Evolutionary conservation across 2,888 invertebrate genomes (phyloP).

Genomic region (Metallyticus violacea): DNA sequence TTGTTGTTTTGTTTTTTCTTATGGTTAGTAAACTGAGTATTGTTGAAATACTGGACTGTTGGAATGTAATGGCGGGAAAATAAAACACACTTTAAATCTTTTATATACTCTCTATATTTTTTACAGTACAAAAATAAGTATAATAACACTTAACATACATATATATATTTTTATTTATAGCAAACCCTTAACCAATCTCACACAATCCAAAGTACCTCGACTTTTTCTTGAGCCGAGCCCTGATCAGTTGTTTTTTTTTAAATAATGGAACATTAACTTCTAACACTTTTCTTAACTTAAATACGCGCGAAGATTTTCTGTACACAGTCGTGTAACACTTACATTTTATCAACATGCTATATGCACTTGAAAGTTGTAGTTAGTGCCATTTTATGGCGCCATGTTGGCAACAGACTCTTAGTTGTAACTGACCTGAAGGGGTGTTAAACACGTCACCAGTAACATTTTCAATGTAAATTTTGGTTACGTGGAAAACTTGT

Average conservation of each 20-base stretch:
- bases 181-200: not conserved
- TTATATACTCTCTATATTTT: not conserved
- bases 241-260: not conserved
- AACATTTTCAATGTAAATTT: not conserved
- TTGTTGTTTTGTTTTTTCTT: too few species aligned
- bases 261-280: not conserved
- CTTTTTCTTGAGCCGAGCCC: not conserved
- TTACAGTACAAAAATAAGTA: not conserved
- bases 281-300: not conserved
- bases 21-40: too few species aligned
- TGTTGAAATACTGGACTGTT: not conserved
- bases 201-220: not conserved
- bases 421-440: not conserved
- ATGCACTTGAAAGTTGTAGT: not conserved
- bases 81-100: not conserved
- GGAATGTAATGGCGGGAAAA: not conserved
- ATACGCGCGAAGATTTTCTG: not conserved
- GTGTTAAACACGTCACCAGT: not conserved
- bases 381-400: not conserved
- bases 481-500: not conserved
- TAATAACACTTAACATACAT: not conserved
- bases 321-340: not conserved
- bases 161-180: too few species aligned
- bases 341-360: not conserved
- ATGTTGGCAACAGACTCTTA: not conserved